These are phyloP conservation scores for Drosophila novamexicana DNA, from an alignment of 1,140 invertebrate genomes.

Conservation along the genomic window DNA sequence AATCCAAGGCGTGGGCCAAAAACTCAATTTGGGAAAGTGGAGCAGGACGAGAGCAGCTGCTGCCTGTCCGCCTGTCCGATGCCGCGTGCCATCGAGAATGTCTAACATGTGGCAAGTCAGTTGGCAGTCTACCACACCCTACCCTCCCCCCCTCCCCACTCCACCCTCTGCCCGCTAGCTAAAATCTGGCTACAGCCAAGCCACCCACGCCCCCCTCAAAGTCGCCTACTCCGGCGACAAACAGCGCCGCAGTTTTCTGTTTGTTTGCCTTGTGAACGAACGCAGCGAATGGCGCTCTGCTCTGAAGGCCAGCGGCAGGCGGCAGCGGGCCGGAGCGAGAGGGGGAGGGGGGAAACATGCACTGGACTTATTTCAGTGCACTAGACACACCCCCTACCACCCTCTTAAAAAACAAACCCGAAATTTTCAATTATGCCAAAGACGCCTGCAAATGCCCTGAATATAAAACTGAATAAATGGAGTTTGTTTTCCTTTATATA, in stretches of 20 bases:
- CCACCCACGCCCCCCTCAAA: neutral
- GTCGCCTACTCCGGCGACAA: conserved; percentile 53
- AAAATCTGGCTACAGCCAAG: neutral
- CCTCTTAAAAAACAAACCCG: conserved; percentile 8
- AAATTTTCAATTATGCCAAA: neutral
- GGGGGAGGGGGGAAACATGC: conserved; percentile 44
- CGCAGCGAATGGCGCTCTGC: conserved; percentile 24
- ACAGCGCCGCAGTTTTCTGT: conserved; percentile 49
- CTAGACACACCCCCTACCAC: conserved; percentile 10
- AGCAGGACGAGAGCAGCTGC: conserved; percentile 36
- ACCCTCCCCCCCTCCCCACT: neutral
- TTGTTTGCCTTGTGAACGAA: conserved; percentile 60
- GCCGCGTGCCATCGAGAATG: conserved; percentile 35
- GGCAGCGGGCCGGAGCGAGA: conserved; percentile 4
- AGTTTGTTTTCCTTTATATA: too few relatives aligned
- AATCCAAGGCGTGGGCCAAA: conserved; percentile 63
- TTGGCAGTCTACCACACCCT: conserved; percentile 12
- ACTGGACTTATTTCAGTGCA: conserved; percentile 69
- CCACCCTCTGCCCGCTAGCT: neutral
- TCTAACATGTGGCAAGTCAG: conserved; percentile 60
- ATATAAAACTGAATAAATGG: neutral
- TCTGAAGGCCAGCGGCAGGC: conserved; percentile 20
- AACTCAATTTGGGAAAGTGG: conserved; percentile 66
- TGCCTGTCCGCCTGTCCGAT: conserved; percentile 9
- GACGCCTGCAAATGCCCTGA: neutral